Base-by-base conservation (phyloP, 1,140 invertebrate species). In the Drosophila obscura region DNA sequence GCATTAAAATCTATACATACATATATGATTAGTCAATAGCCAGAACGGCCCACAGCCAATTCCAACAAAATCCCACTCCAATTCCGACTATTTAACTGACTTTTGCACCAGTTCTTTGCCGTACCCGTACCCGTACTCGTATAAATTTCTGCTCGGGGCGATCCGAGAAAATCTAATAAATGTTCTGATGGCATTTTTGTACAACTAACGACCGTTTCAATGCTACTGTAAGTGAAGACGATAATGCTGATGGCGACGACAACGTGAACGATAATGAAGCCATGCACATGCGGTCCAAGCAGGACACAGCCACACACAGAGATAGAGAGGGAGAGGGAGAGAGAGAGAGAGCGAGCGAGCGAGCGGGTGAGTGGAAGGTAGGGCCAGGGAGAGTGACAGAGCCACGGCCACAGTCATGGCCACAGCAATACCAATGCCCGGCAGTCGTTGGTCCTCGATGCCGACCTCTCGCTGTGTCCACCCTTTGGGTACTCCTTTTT, bases 231-330 rank as follows among this genome's bases (percentile, higher is more conserved):
- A 71, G 50, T 67, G 63, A 76, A 55, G 63, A 57, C 63, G 51
- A 63, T 49, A 65, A 72, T 51, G 56, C 62, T 57, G 46, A 65
- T 71, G 55, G 55, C 65, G 43, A 58, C 68, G 49, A 22, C 26
- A 31, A 22, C 55, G 52, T 62, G 56, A 63, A 48, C 74, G 75
- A 87, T 85, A 87, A 85, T 87, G 78, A 87, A 85, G 78, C 73
- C 69, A 68, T 78, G 69, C 61, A 83, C 80, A 82, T 79, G 68
- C 74, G 65, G 65, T 48, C 16, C 58, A 9, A 68, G 13, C 57
- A 48, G 16, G 16, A 35, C 15, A 35, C 28, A 41, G 31, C 4
- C 11, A 51, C 15, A 50, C 8, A 9, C 41, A 39, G 26, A 43
- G 11, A 31, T 6, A n/a, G 16, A n/a, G 16, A 44, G n/a, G 9